Base-by-base conservation (phyloP, 2,797 vertebrate genomes). In the Poliocrania exsul region DNA sequence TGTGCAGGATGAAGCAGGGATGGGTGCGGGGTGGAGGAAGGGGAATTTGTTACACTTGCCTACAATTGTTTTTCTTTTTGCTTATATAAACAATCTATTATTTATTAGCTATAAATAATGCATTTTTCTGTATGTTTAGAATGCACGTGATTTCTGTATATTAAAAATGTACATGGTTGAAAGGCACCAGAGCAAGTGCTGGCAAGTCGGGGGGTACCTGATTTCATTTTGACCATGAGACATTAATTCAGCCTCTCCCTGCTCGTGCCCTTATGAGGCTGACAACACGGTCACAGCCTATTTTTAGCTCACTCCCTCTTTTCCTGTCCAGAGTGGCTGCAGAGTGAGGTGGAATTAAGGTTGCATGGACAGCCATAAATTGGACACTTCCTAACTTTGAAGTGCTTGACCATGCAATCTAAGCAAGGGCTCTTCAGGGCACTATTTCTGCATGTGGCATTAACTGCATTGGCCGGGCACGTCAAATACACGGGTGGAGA, bases 81-180 rank as follows among this genome's bases (percentile, higher is more conserved):
- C 87, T 96, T 94, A 95, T 96, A 95, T 96, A 97, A 97, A 95
- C 94, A 97, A 97, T 95, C 87, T 97, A 96, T 96, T 96, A 97
- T 96, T 96, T 96, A 93, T 96, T 81, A 96, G 85, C 60, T 94
- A 97, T 96, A 95, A 95, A 97, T 97, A 96, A 96, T 95, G 77
- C 83, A 97, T 96, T 95, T 95, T 96, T 94, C 95, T 96, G 96
- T 96, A 96, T 96, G 96, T 96, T 96, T 96, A 94, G 95, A 95
- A 95, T 81, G 82, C 94, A 95, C 92, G 80, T 96, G 96, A 95
- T 94, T 96, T 95, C 93, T 92, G 75, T 90, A 79, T 89, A 96
- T 95, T 95, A 94, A 97, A 96, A 96, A 97, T 90, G 94, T 90
- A 84, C 95, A 66, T 35, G 91, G 94, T 96, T 91, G 92, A 96